Conservation (phyloP, 2,888 invertebrate species). For the Petrophora chlorosata region DNA sequence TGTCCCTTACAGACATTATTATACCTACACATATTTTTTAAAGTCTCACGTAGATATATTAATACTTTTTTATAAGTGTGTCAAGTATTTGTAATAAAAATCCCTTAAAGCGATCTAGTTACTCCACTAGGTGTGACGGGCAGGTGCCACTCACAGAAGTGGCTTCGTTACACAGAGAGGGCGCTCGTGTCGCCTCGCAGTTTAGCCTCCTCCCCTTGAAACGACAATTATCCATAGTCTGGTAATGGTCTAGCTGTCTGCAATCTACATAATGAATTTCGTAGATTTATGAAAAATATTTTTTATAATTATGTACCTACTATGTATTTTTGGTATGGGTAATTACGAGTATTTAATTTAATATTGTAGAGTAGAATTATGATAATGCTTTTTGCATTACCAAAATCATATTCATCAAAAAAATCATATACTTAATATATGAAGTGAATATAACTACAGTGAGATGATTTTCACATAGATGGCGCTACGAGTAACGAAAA, state of each 20-base stretch:
- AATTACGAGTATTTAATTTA: too few species aligned
- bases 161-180: constrained; percentile 67
- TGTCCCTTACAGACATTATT: too few species aligned
- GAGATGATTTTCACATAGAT: constrained; percentile 11
- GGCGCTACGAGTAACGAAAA: constrained; percentile 12
- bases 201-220: constrained; percentile 36
- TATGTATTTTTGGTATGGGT: too few species aligned
- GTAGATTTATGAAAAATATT: neutral
- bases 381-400: too few species aligned
- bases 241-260: constrained; percentile 29
- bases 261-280: neutral
- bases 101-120: neutral
- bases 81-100: too few species aligned
- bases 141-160: constrained; percentile 67
- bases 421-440: too few species aligned
- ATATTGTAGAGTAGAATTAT: too few species aligned
- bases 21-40: too few species aligned
- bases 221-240: constrained; percentile 50
- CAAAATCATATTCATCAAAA: too few species aligned
- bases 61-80: too few species aligned
- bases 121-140: constrained; percentile 47
- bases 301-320: neutral
- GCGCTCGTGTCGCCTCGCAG: constrained; percentile 37
- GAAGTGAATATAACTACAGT: too few species aligned
- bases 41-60: too few species aligned